Evolutionary conservation across 2,113 vertebrate species (phyloP).

Genomic region (Eclectus roratus): DNA sequence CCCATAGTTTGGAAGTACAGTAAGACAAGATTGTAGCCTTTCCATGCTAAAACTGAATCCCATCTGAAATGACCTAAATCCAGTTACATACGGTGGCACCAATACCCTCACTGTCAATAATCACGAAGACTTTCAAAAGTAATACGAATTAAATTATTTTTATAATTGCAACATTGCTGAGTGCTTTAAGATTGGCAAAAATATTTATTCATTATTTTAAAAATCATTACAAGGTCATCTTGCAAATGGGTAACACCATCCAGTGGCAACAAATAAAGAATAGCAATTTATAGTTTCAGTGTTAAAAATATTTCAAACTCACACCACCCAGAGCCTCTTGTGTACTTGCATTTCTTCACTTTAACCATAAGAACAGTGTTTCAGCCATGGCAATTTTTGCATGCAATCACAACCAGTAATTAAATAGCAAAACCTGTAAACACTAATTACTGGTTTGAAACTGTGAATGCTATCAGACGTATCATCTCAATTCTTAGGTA

Average conservation of each 20-base stretch:
- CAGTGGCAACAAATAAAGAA: background rate
- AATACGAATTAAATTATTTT: background rate
- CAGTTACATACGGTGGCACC: background rate
- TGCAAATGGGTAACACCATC: background rate
- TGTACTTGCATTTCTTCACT: background rate
- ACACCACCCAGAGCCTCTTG: background rate
- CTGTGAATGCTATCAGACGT: background rate
- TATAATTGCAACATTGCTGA: background rate
- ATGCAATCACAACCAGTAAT: background rate
- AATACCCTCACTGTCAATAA: background rate
- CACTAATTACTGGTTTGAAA: background rate
- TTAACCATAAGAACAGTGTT: background rate
- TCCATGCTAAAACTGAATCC: background rate
- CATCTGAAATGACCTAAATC: background rate
- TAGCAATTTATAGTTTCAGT: background rate
- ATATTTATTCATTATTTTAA: background rate
- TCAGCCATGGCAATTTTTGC: background rate
- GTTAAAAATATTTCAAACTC: background rate
- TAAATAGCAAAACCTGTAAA: background rate
- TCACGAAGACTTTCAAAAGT: background rate
- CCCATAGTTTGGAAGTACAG: background rate
- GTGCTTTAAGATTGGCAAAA: background rate
- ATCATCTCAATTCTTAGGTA: background rate
- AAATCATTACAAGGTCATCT: background rate
- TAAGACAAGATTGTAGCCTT: background rate